Percentiles rank a stretch among this genome's conserved stretches.
These are phyloP conservation scores for Anoncus sp. DNA, from an alignment of 2,888 invertebrate genomes.

Conservation along the genomic window DNA sequence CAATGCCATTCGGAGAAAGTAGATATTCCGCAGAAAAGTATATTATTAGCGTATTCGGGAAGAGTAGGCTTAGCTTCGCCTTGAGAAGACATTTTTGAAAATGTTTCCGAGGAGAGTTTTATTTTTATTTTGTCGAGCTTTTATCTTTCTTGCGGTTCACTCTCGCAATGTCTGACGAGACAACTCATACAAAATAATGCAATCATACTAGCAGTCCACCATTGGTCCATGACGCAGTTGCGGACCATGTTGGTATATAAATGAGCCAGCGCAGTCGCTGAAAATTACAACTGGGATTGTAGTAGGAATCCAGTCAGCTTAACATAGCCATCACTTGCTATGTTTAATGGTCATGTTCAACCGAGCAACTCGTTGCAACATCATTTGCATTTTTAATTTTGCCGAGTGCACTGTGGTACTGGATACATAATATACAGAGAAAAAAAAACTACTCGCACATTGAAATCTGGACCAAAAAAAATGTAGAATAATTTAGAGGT, in stretches of 20 bases:
- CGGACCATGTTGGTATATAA: not conserved
- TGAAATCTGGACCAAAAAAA: not conserved
- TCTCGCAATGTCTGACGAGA: not conserved
- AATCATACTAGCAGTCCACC: not conserved
- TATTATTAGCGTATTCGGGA: no score
- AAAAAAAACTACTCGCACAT: not conserved
- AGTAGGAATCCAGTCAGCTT: not conserved
- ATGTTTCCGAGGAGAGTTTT: no score
- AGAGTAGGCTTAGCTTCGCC: no score
- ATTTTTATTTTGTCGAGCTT: no score
- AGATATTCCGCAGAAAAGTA: no score
- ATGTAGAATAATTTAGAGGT: not conserved
- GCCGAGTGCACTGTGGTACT: not conserved
- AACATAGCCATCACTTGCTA: constrained; percentile 30
- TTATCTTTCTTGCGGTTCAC: not conserved
- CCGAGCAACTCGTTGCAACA: not conserved
- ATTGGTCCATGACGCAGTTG: not conserved
- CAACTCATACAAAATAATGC: not conserved
- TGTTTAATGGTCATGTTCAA: constrained; percentile 16
- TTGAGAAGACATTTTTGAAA: no score
- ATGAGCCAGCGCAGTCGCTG: constrained; percentile 13
- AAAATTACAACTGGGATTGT: constrained; percentile 45
- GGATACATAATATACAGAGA: not conserved
- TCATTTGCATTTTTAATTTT: constrained; percentile 30
- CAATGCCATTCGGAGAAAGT: no score